Conservation (phyloP, 2,113 vertebrate genomes). For the Puntigrus tetrazona region DNA sequence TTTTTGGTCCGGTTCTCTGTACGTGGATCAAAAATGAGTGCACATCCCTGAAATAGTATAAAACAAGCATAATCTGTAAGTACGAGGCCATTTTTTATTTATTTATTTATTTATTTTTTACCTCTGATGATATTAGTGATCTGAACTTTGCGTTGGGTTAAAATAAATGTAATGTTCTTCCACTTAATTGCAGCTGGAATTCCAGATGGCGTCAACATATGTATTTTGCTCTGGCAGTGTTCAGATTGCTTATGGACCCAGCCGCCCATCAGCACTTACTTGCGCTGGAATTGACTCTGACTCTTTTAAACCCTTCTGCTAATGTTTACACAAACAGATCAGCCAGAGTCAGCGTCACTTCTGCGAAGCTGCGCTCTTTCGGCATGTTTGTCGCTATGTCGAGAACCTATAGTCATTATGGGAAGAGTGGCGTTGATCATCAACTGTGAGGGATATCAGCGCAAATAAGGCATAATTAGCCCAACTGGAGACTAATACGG, state of each 20-base stretch:
- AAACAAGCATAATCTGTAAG: neutral
- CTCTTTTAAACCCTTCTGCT: constrained; percentile 49
- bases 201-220: constrained; percentile 37
- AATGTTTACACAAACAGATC: constrained; percentile 64
- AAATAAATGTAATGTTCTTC: neutral
- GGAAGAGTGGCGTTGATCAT: neutral
- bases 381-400: neutral
- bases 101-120: too few relatives aligned
- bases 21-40: too few relatives aligned
- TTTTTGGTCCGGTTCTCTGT: neutral
- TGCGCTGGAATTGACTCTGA: constrained; percentile 13
- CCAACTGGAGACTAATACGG: neutral
- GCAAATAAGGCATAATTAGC: neutral
- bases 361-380: neutral
- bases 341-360: constrained; percentile 37
- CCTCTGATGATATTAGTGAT: neutral
- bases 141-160: neutral
- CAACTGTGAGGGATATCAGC: neutral
- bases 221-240: constrained; percentile 28
- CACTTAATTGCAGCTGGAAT: neutral
- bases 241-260: constrained; percentile 20
- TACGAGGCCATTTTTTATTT: neutral
- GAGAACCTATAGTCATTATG: neutral
- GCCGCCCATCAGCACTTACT: constrained; percentile 31
- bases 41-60: neutral